Base-by-base conservation (phyloP, 1,140 invertebrate species). In the Drosophila sucinea region DNA sequence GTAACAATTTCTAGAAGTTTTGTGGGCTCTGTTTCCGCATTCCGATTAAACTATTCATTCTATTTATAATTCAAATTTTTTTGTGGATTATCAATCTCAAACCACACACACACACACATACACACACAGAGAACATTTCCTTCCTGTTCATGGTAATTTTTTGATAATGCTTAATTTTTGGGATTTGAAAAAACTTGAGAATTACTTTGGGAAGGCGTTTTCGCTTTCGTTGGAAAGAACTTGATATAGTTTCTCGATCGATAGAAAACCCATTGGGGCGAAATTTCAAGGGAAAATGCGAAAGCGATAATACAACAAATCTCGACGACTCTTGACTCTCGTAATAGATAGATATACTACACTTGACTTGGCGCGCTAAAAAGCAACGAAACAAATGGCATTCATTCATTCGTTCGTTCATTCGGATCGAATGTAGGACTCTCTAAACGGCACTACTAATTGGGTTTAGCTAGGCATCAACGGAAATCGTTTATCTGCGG, bases 401-500 rank as follows among this genome's bases (percentile, higher is more conserved):
- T 66, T 76, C 83, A 87, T 87, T 86, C 72, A 87, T 82, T 38
- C 33, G 51, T 38, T 38, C 35, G 11, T 38, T 4, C 1, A 38
- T 10, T 38, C 35, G 30, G 30, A 38, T 38, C 1, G 2, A 75
- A 70, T 73, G 54, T 73, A 63, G 71, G 73, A 67, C 70, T 30
- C 10, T 38, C 35, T 79, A 69, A 69, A 51, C 10, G 44, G 44
- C 69, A 68, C 79, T 79, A 89, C 83, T 79, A 89, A 83, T 83
- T 87, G 35, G 10, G 79, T 64, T 69, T 68, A 62, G 62, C 67
- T 71, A 35, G 33, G 35, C 35, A 38, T 63, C 33, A 68, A 70
- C 83, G 83, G 83, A 86, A 87, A 81, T 73, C 67, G 57, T 76
- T 73, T 86, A 86, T 86, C 83, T 77, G 73, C 44, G 33, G 33